These are phyloP conservation scores for Pygocentrus nattereri DNA, from an alignment of 2,797 vertebrate species.

Conservation along the genomic window DNA sequence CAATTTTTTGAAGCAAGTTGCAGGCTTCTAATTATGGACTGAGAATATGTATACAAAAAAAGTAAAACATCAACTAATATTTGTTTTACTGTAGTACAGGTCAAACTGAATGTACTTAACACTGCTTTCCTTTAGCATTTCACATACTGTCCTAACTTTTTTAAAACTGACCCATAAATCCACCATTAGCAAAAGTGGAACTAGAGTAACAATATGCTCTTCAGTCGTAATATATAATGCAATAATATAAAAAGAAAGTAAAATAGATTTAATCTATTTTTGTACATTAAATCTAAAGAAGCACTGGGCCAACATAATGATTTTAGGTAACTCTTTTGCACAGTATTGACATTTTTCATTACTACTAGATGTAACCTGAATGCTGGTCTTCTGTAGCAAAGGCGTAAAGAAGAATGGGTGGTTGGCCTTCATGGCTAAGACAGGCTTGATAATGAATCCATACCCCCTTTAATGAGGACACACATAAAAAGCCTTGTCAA, in stretches of 20 bases:
- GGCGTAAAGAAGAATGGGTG: constrained; percentile 53
- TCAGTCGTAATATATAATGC: constrained; percentile 4
- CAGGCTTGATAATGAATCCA: constrained; percentile 59
- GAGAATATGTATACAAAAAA: no score
- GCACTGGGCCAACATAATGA: constrained; percentile 19
- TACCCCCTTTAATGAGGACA: constrained; percentile 62
- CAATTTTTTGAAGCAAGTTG: no score
- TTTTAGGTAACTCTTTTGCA: constrained; percentile 30
- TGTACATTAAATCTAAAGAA: constrained; percentile 12
- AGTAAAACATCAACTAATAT: no score
- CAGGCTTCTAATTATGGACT: no score
- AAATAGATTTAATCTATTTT: constrained; percentile 26
- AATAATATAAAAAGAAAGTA: constrained; percentile 10
- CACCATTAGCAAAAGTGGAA: neutral
- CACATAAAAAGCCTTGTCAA: constrained; percentile 61
- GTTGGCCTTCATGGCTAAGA: constrained; percentile 56
- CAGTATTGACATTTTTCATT: constrained; percentile 37
- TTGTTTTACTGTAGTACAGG: no score
- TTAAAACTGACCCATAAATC: no score
- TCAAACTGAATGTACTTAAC: no score
- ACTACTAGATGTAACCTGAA: constrained; percentile 13
- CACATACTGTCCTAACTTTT: no score
- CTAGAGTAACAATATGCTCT: neutral
- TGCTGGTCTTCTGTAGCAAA: neutral
- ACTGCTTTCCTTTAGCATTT: no score